phyloP scores from a whole-genome alignment of 2,888 invertebrate species.

The Myopa testacea region DNA sequence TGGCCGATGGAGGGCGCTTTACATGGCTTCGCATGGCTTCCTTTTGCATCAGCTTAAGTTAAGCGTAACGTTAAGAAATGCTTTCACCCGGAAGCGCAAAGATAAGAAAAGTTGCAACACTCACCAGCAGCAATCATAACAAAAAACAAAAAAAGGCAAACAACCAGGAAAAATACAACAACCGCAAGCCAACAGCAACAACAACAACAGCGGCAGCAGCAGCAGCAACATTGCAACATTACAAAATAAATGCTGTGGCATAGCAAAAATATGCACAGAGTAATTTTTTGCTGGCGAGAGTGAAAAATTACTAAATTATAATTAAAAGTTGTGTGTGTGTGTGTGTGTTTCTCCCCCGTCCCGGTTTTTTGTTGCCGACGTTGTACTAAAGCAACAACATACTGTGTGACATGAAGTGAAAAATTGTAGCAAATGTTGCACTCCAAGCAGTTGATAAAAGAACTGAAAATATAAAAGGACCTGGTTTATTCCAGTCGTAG shows the following conservation, averaged over 20 bases:
- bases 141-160: constrained; percentile 40
- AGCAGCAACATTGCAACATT: neutral
- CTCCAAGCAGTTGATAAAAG: no score
- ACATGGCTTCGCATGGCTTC: neutral
- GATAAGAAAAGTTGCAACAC: constrained; percentile 54
- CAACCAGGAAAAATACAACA: constrained; percentile 23
- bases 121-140: constrained; percentile 13
- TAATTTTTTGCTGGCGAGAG: neutral
- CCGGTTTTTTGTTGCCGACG: no score
- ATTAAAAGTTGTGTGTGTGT: constrained; percentile 1
- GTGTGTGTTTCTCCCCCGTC: no score
- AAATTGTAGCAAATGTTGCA: neutral
- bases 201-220: constrained; percentile 43
- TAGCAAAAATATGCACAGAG: neutral
- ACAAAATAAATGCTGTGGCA: constrained; percentile 14
- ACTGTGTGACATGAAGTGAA: no score
- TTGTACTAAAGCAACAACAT: no score
- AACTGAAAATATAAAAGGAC: neutral
- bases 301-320: constrained; percentile 21
- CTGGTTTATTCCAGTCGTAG: no score
- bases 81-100: constrained; percentile 63
- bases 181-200: constrained; percentile 3
- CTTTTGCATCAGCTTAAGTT: neutral
- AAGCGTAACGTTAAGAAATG: constrained; percentile 54
- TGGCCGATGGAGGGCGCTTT: neutral